These are phyloP conservation scores for Ernsta delagoae DNA, from an alignment of 2,888 invertebrate species.

Conservation along the genomic window DNA sequence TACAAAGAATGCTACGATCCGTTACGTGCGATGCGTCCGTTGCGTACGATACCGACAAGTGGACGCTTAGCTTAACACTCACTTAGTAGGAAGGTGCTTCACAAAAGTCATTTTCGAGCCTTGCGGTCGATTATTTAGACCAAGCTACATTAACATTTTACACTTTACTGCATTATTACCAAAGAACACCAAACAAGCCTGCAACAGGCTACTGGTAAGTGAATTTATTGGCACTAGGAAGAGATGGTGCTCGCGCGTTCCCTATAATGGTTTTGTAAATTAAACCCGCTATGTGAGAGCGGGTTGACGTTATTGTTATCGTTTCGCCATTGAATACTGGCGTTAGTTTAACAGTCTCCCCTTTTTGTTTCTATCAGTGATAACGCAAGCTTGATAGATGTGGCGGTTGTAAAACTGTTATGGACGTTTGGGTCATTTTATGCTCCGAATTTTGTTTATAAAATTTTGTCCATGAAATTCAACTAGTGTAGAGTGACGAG, in stretches of 20 bases:
- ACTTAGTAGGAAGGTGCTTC: too few relatives aligned
- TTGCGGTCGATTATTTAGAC: too few relatives aligned
- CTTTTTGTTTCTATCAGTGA: conserved; percentile 58
- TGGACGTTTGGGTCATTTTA: conserved; percentile 3
- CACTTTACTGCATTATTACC: too few relatives aligned
- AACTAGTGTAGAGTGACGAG: conserved; percentile 34
- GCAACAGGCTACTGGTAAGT: conserved; percentile 50
- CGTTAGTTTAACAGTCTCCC: conserved; percentile 55
- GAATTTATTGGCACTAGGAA: conserved; percentile 59
- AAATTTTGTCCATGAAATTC: conserved; percentile 18
- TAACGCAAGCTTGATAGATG: conserved; percentile 48
- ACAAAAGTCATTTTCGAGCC: too few relatives aligned
- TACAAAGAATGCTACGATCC: too few relatives aligned
- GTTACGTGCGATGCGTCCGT: too few relatives aligned
- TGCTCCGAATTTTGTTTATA: conserved; percentile 6
- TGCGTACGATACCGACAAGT: too few relatives aligned
- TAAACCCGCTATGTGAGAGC: conserved; percentile 57
- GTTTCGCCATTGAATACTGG: conserved; percentile 45
- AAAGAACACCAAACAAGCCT: too few relatives aligned
- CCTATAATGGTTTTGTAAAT: conserved; percentile 66
- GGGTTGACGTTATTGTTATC: conserved; percentile 55
- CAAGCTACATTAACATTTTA: too few relatives aligned
- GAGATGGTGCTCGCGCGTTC: conserved; percentile 55
- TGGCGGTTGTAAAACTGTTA: conserved; percentile 35
- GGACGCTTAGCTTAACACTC: too few relatives aligned